These are phyloP conservation scores for Trinectes maculatus DNA, from an alignment of 2,113 vertebrate species.

Conservation along the genomic window DNA sequence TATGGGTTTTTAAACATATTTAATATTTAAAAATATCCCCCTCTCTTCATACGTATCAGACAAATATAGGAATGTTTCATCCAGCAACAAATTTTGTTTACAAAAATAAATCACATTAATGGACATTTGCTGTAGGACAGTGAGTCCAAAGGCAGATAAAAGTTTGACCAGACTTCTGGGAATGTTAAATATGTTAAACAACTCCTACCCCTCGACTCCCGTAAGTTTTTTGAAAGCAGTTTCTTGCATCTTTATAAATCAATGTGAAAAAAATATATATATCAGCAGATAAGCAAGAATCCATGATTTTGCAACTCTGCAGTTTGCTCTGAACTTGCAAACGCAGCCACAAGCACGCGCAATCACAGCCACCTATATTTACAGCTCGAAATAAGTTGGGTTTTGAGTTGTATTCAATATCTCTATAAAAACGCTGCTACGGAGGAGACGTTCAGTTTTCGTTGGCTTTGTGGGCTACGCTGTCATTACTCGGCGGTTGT, in stretches of 20 bases:
- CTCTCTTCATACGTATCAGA: too few species aligned
- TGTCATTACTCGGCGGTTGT: constrained; percentile 63
- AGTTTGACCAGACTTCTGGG: constrained; percentile 13
- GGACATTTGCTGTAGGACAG: not conserved
- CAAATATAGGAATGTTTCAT: too few species aligned
- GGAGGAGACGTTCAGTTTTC: constrained; percentile 44
- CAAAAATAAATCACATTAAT: constrained; percentile 17
- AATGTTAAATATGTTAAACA: constrained; percentile 36
- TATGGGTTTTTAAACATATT: too few species aligned
- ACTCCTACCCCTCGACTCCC: constrained; percentile 16
- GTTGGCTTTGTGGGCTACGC: constrained; percentile 49
- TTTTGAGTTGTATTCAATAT: constrained; percentile 43
- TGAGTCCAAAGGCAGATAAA: constrained; percentile 11
- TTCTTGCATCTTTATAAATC: not conserved
- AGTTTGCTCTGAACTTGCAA: constrained; percentile 26
- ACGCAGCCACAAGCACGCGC: constrained; percentile 30
- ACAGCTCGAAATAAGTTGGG: constrained; percentile 26
- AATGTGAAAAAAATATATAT: not conserved
- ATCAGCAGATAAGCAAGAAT: constrained; percentile 24
- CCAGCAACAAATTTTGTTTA: too few species aligned
- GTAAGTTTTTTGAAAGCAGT: not conserved
- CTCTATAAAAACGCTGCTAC: constrained; percentile 41
- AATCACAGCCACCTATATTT: constrained; percentile 34
- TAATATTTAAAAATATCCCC: too few species aligned
- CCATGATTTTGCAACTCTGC: constrained; percentile 11